A percentile compares a stretch with the other conserved stretches of the same genome.
Conservation (phyloP, 2,888 invertebrate genomes). For the Xestia rhomboidea region DNA sequence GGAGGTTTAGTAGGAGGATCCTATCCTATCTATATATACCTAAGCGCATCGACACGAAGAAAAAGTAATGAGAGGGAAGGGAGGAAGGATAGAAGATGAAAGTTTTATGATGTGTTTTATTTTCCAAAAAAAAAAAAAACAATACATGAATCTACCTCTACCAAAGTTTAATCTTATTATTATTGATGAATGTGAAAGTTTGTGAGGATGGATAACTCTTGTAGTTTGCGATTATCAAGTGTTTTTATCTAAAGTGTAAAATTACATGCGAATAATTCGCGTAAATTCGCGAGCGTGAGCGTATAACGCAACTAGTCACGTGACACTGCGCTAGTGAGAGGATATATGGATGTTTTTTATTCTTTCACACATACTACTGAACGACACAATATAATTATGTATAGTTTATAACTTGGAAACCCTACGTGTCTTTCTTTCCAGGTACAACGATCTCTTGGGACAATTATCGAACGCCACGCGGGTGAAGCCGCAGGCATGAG, state of each 20-base stretch:
- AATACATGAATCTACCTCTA: not conserved
- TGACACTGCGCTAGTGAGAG: too few relatives aligned
- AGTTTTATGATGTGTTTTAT: not conserved
- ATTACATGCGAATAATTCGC: too few relatives aligned
- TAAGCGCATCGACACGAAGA: not conserved
- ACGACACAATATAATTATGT: not conserved
- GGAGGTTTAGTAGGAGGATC: constrained; percentile 10
- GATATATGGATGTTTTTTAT: not conserved
- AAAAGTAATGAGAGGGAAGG: not conserved
- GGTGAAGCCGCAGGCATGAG: not conserved
- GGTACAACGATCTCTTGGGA: too few relatives aligned
- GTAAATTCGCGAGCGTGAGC: too few relatives aligned
- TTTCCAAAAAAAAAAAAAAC: not conserved
- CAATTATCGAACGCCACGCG: not conserved
- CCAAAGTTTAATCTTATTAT: not conserved
- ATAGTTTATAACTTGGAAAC: too few relatives aligned
- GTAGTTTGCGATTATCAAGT: too few relatives aligned
- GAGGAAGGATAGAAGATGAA: not conserved
- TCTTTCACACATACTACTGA: not conserved
- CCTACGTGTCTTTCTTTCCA: too few relatives aligned
- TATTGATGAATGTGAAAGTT: not conserved
- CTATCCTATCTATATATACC: too few relatives aligned
- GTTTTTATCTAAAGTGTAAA: too few relatives aligned
- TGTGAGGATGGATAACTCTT: too few relatives aligned
- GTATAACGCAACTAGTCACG: too few relatives aligned